Base-by-base conservation (phyloP, 2,797 vertebrate species). In the Poeciliopsis infans region DNA sequence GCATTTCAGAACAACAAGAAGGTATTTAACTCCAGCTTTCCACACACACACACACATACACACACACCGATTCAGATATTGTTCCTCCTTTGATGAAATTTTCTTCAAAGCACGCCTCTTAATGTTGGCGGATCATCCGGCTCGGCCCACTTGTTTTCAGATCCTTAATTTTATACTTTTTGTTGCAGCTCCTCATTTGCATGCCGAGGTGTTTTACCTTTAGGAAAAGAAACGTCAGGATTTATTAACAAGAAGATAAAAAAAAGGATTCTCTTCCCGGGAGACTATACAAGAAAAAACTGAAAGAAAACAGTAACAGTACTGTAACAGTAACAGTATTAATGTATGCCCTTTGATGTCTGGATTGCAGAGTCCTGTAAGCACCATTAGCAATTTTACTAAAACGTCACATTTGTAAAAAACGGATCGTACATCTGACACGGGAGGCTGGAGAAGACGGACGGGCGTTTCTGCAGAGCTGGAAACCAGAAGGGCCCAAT, bases 331-430 rank as follows among this genome's bases (percentile, higher is more conserved):
- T n/a, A n/a, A n/a, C n/a, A n/a, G 92, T 95, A 95, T 95, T 95
- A 89, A 95, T 95, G 93, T 87, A 95, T 95, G 93, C 95, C 89
- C 92, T 95, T 95, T 96, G 94, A 96, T 94, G 95, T 94, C 89
- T 88, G 90, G 86, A 79, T 86, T 18, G 86, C 86, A 76, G 59
- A 79, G 90, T 94, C 94, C 94, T 93, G 93, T 90, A 90, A 45
- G 87, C 90, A 84, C 87, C 93, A 95, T 96, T 95, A 95, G 94
- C 94, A 94, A 94, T 94, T 95, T 94, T 95, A 95, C 93, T 90
- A 89, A 94, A 95, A 95, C 93, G 95, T 95, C 93, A 94, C 90
- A 89, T 95, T 95, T 95, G 94, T 95, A 92, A 94, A 93, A 94
- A 94, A 89, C 91, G 93, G 94, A 94, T 91, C 88, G 91, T 86